phyloP scores from a whole-genome alignment of 2,113 vertebrate genomes.

The Mesitornis unicolor region DNA sequence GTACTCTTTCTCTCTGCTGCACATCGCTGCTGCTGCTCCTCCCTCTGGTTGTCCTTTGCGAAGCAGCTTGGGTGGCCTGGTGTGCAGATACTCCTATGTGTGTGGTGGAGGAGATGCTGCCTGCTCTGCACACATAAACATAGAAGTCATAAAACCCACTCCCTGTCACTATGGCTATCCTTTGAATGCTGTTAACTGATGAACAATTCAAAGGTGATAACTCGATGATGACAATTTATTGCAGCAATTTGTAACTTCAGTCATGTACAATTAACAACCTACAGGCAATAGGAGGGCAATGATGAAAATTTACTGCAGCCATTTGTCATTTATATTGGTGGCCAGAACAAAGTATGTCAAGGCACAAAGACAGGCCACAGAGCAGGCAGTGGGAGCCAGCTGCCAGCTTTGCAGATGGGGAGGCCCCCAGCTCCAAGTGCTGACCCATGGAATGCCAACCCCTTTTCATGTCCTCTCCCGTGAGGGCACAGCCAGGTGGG shows the following conservation, averaged over 20 bases:
- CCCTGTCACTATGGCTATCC: not conserved
- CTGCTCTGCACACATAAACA: not conserved
- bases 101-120: not conserved
- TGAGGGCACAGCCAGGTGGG: not conserved
- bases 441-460: rapidly evolving
- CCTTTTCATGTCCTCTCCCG: rapidly evolving
- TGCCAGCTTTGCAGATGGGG: not conserved
- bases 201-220: not conserved
- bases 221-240: not conserved
- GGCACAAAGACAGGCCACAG: not conserved
- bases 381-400: not conserved
- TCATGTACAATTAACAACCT: not conserved
- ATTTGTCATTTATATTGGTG: not conserved
- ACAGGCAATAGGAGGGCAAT: not conserved
- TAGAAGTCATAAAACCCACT: not conserved
- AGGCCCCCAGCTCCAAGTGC: not conserved
- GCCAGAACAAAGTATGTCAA: not conserved
- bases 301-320: not conserved
- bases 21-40: not conserved
- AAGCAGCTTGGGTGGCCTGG: not conserved
- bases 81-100: not conserved
- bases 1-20: not conserved
- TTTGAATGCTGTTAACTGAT: not conserved
- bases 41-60: not conserved
- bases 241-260: not conserved